Evolutionary conservation across 2,888 invertebrate genomes (phyloP).

Genomic region (Orchestes rusci): DNA sequence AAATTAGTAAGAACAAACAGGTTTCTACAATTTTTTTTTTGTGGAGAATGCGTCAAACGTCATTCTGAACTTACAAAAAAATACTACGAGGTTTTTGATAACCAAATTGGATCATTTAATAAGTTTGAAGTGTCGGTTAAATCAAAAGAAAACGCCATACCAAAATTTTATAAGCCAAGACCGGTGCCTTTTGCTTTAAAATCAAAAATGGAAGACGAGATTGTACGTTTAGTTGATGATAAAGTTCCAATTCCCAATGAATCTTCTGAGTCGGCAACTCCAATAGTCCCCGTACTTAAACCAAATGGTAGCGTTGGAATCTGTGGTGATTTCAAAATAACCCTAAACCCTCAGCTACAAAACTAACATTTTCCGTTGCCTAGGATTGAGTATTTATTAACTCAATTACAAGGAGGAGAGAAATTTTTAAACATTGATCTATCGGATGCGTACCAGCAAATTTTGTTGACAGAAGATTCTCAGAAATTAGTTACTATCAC

Average conservation of each 20-base stretch:
- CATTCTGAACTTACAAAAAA: too few relatives aligned
- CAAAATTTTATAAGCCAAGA: background rate
- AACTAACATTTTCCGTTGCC: conserved; percentile 2
- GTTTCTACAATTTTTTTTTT: too few relatives aligned
- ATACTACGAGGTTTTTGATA: too few relatives aligned
- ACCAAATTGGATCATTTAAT: too few relatives aligned
- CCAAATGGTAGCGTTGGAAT: background rate
- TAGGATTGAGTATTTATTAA: background rate
- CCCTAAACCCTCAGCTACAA: conserved; percentile 2
- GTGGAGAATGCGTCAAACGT: too few relatives aligned
- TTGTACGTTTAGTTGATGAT: background rate
- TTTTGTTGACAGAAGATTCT: background rate
- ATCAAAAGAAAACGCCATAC: too few relatives aligned
- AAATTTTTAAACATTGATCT: conserved; percentile 3
- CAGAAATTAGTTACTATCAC: background rate
- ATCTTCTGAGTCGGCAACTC: conserved; percentile 6
- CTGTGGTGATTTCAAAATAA: conserved; percentile 7
- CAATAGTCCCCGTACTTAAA: conserved; percentile 2
- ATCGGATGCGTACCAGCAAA: conserved; percentile 1
- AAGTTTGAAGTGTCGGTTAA: too few relatives aligned
- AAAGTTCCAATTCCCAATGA: conserved; percentile 3
- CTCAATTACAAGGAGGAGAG: background rate
- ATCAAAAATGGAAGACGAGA: background rate
- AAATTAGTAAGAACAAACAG: too few relatives aligned
- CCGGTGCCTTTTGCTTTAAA: background rate